These are phyloP conservation scores for Cygnus buccinator DNA, from an alignment of 2,113 vertebrate genomes.

Conservation along the genomic window DNA sequence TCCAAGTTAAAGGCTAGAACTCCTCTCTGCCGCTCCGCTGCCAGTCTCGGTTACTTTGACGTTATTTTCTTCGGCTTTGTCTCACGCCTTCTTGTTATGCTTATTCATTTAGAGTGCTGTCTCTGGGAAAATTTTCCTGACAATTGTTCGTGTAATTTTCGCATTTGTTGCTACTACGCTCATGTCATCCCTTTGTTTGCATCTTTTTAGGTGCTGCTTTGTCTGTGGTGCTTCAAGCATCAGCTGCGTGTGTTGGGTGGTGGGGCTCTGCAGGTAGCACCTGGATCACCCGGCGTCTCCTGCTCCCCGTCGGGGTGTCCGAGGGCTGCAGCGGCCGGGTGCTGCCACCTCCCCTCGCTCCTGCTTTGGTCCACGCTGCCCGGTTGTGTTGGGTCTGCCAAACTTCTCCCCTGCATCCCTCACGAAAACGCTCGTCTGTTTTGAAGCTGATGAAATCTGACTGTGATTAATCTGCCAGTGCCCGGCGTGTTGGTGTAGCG, in stretches of 20 bases:
- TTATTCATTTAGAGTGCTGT: not conserved
- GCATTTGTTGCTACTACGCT: not conserved
- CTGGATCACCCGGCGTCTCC: fast-evolving
- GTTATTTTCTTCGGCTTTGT: not conserved
- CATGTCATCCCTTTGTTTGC: not conserved
- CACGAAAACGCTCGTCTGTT: not conserved
- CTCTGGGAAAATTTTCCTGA: not conserved
- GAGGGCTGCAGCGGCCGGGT: not conserved
- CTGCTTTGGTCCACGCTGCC: not conserved
- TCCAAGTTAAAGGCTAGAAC: not conserved
- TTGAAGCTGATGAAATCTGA: not conserved
- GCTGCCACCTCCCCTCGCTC: fast-evolving
- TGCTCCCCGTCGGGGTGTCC: fast-evolving
- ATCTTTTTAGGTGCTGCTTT: not conserved
- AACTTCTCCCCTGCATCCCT: not conserved
- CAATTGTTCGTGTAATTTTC: not conserved
- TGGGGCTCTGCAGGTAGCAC: not conserved
- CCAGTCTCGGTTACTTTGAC: not conserved
- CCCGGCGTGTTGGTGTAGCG: not conserved
- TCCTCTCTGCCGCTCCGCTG: not conserved
- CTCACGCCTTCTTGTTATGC: not conserved
- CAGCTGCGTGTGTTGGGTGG: fast-evolving
- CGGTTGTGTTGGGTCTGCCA: not conserved
- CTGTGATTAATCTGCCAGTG: not conserved
- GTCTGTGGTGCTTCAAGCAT: not conserved